Evolutionary conservation across 2,113 vertebrate genomes (phyloP), one percentile per base, ranked within the genome.

Genomic region (Odocoileus hemionus): DNA sequence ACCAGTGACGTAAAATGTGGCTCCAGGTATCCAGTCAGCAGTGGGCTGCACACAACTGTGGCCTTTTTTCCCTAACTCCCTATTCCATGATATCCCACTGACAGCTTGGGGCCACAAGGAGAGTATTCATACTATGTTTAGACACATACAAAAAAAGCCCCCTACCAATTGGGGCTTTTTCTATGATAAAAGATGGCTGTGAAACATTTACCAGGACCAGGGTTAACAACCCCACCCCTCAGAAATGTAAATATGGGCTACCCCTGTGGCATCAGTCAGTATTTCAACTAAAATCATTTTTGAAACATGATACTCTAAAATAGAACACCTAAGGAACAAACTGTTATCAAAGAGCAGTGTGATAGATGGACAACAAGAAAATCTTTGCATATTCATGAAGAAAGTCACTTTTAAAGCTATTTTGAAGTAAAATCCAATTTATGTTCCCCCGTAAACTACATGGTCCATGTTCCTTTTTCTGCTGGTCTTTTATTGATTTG

Each of bases 251-350:
- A 87, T 26, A 94, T 15, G 39, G 26, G 28, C 12, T 91, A 36
- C 16, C 19, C 39, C 15, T 36, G 47, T 55, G 52, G 54, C 17
- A 86, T 64, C 45, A 60, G 91, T 80, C 76, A 80, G 21, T n/a
- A 25, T 86, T 92, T 92, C 36, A 91, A 74, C 13, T 7, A 33
- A 92, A 94, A 74, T 7, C 13, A 92, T 76, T 70, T 39, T 19
- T 21, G 47, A 78, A 76, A 61, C 14, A 74, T 16, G 43, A 86
- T 6, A 86, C 8, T 39, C 33, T 86, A 82, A 82, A 58, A 83
- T 85, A 93, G 91, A 93, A 94, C 58, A 96, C 58, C n/a, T 82
- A 92, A 74, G 58, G 54, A 78, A 88, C 23, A 91, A 83, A 54
- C 58, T 52, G 87, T 6, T 84, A 82, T 47, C 52, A 90, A 9